Base-by-base conservation (phyloP, 2,888 invertebrate species). In the Cremastinae sp. region DNA sequence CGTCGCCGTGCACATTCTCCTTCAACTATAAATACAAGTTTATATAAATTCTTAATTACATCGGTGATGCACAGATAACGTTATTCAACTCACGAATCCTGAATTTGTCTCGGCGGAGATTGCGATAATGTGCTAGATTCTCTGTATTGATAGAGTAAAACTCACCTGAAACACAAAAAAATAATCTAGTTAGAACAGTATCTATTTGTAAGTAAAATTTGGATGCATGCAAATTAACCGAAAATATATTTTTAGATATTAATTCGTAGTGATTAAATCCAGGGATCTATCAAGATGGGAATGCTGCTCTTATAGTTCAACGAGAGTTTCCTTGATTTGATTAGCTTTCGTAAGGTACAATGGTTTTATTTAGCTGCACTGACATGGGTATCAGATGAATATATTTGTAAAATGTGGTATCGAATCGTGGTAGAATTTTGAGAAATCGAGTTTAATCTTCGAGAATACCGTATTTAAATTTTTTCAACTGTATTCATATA, bases 161-260 rank as follows among this genome's bases (percentile, higher is more conserved):
- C 86, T 88, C 84, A 87, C 88, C 88, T 86, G 84, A 12, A 86
- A 87, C 85, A 82, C 81, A 78, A 56, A 66, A 66, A 49, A 79
- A 74, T 61, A 64, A 66, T 68, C 62, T 59, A 61, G 69, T 84
- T 80, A 84, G 75, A 69, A 35, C 41, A 0, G n/a, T 65, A 20
- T 65, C 51, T 1, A 14, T 12, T 16, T 51, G n/a, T 35, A n/a
- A 16, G 8, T 16, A 9, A 39, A 51, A 7, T 37, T 37, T 66
- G 18, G 2, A 10, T 20, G 10, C 39, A 8, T 12, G 1, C 10
- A 37, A 8, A 39, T 51, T 8, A 14, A 49, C 12, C 4, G 4
- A 0, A 22, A 64, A n/a, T 22, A 5, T 14, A 20, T 39, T 47
- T n/a, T 43, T 14, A 55, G 4, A 14, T 5, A 20, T 20, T 39